phyloP scores from a whole-genome alignment of 2,113 vertebrate species.

The Malaclemys terrapin region DNA sequence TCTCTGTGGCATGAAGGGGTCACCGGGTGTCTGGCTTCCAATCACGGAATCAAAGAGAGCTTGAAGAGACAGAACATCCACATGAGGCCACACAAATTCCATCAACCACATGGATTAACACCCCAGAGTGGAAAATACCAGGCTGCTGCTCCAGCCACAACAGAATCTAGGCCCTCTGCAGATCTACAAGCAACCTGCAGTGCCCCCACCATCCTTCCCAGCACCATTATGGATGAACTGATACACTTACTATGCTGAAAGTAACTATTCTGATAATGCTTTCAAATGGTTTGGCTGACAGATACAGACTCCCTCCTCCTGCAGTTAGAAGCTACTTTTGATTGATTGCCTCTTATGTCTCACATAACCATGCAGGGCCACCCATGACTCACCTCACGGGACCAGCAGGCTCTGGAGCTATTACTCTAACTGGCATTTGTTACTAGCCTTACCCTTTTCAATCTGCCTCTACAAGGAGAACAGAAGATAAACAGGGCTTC shows the following conservation, averaged over 20 bases:
- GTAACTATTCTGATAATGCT: neutral
- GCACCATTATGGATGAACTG: too few species aligned
- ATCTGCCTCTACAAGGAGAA: neutral
- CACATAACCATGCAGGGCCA: neutral
- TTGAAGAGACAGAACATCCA: constrained; percentile 36
- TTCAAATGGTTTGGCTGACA: neutral
- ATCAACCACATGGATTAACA: neutral
- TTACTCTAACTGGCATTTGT: neutral
- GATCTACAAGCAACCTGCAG: neutral
- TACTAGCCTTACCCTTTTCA: neutral
- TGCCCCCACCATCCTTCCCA: too few species aligned
- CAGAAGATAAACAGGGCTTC: neutral
- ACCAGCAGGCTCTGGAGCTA: neutral
- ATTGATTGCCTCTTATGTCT: neutral
- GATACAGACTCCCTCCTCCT: neutral
- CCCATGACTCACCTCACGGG: neutral
- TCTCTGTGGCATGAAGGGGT: constrained; percentile 89
- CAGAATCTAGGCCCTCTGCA: neutral
- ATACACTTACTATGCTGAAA: neutral
- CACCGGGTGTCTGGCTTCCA: constrained; percentile 84
- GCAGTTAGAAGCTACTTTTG: neutral
- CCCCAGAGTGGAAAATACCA: neutral
- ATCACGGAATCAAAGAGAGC: constrained; percentile 90
- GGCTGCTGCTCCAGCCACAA: neutral
- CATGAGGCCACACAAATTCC: neutral